A percentile compares a stretch with the other conserved stretches of the same genome.
Evolutionary conservation across 1,140 invertebrate species (phyloP).

Genomic region (Bombus huntii): DNA sequence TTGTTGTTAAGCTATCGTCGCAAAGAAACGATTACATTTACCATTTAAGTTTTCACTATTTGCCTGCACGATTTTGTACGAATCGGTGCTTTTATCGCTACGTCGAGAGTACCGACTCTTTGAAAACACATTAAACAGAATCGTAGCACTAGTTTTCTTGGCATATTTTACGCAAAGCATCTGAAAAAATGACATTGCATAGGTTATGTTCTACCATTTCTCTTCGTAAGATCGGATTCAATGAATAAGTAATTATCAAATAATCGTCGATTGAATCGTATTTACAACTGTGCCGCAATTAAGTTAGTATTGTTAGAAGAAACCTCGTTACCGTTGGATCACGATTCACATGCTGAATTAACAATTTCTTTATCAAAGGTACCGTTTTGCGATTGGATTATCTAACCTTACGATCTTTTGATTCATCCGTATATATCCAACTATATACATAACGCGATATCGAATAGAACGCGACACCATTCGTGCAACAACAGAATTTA

Average conservation of each 20-base stretch:
- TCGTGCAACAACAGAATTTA: neutral
- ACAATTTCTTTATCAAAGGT: neutral
- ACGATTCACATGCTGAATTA: conserved; percentile 21
- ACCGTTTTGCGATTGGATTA: neutral
- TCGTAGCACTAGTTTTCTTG: conserved; percentile 64
- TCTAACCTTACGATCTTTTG: neutral
- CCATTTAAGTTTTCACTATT: conserved; percentile 74
- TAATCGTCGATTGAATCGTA: neutral
- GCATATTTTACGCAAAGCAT: conserved; percentile 78
- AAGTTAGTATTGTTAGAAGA: neutral
- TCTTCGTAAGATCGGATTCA: fast-evolving
- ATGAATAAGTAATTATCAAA: neutral
- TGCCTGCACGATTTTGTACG: conserved; percentile 75
- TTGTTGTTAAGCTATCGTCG: neutral
- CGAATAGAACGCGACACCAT: neutral
- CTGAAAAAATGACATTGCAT: conserved; percentile 63
- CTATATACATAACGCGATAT: neutral
- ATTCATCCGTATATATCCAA: neutral
- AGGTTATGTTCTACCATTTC: conserved; percentile 7
- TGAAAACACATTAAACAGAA: conserved; percentile 64
- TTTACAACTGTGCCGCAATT: neutral
- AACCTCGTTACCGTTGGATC: conserved; percentile 6
- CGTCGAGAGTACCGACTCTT: conserved; percentile 75
- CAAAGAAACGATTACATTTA: conserved; percentile 48
- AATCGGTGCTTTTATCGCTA: conserved; percentile 73